Evolutionary conservation across 1,140 invertebrate genomes (phyloP).

Genomic region (Zaprionus inermis): DNA sequence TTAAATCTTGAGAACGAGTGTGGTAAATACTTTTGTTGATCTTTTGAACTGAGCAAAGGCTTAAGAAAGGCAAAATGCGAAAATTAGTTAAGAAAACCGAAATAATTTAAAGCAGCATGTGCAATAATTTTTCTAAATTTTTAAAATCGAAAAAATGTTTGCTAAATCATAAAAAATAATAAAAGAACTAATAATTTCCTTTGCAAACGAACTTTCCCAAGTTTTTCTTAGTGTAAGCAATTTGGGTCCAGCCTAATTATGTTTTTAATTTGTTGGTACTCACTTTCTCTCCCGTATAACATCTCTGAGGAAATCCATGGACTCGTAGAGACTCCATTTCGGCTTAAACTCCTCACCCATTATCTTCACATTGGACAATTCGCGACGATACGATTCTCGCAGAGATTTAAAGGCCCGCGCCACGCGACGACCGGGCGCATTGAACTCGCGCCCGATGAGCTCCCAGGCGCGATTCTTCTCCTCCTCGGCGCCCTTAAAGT

Average conservation of each 20-base stretch:
- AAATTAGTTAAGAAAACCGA: no score
- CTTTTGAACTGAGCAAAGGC: no score
- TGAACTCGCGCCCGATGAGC: conserved; percentile 77
- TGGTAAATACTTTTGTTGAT: no score
- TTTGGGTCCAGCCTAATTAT: conserved; percentile 27
- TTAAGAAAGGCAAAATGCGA: no score
- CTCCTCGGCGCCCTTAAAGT: conserved; percentile 83
- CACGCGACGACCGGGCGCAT: conserved; percentile 77
- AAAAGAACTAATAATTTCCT: no score
- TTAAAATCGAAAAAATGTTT: no score
- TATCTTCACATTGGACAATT: conserved; percentile 77
- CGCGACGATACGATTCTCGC: conserved; percentile 80
- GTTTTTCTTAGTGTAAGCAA: neutral
- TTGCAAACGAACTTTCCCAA: neutral
- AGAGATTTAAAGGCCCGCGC: conserved; percentile 80
- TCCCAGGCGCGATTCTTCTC: conserved; percentile 83
- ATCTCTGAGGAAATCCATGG: conserved; percentile 79
- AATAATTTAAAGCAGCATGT: no score
- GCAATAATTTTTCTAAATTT: no score
- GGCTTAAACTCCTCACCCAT: conserved; percentile 81
- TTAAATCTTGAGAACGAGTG: no score
- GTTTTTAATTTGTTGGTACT: conserved; percentile 41
- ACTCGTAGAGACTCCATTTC: conserved; percentile 79
- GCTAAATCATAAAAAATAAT: neutral
- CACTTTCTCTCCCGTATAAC: conserved; percentile 81